Percentiles rank a stretch among this genome's conserved stretches.
These are phyloP conservation scores for Bibio marci DNA, from an alignment of 2,888 invertebrate genomes.

Conservation along the genomic window DNA sequence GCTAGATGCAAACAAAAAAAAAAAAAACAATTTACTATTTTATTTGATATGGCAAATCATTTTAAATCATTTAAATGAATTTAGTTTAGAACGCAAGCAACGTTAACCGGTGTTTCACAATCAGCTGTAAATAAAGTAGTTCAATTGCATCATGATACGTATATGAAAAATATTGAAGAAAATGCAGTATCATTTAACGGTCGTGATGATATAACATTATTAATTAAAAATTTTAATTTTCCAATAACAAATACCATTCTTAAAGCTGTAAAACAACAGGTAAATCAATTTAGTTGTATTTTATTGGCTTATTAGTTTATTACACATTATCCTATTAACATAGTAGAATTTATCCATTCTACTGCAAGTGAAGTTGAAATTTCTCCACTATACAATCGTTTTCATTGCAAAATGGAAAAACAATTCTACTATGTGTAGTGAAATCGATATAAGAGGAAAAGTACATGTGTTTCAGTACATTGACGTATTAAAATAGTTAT, in stretches of 20 bases:
- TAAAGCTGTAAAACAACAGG: conserved; percentile 9
- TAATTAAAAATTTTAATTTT: conserved; percentile 76
- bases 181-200: conserved; percentile 34
- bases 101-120: conserved; percentile 68
- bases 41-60: not conserved
- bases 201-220: conserved; percentile 68
- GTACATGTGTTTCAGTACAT: no score
- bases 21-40: not conserved
- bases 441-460: no score
- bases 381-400: no score
- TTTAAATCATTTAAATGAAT: not conserved
- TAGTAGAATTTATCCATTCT: no score
- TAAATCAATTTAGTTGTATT: conserved; percentile 3
- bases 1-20: not conserved
- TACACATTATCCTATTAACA: no score
- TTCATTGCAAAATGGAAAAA: no score
- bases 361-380: no score
- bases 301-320: no score
- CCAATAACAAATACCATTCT: conserved; percentile 45
- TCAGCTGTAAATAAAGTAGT: conserved; percentile 71
- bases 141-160: conserved; percentile 64
- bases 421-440: no score
- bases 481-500: no score
- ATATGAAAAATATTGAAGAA: conserved; percentile 31
- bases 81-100: conserved; percentile 59